Conservation (phyloP, 2,113 vertebrate species). For the Leptodactylus fuscus region DNA sequence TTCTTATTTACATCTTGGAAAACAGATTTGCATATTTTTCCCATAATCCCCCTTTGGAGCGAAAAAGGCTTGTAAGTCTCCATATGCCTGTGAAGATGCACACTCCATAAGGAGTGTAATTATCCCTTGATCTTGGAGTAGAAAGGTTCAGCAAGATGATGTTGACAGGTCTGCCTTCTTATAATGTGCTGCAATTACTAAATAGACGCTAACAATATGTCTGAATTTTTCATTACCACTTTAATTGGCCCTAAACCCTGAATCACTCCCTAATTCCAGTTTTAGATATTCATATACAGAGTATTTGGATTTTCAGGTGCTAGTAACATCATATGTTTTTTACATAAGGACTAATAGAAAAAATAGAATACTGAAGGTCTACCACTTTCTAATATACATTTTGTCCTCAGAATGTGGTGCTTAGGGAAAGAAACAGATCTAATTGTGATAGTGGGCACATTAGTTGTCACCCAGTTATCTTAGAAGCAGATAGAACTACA, state of each 20-base stretch:
- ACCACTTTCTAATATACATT: neutral
- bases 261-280: neutral
- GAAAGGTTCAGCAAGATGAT: neutral
- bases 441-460: too few relatives aligned
- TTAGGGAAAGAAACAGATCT: neutral
- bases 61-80: too few relatives aligned
- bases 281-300: neutral
- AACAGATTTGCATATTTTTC: too few relatives aligned
- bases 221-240: neutral
- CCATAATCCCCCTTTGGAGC: too few relatives aligned
- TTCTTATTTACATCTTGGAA: too few relatives aligned
- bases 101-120: too few relatives aligned
- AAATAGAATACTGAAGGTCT: neutral
- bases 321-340: too few relatives aligned
- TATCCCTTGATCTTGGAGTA: too few relatives aligned
- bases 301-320: too few relatives aligned
- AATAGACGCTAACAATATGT: neutral
- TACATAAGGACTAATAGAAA: neutral
- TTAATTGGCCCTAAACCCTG: neutral
- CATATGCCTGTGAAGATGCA: too few relatives aligned
- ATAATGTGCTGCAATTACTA: too few relatives aligned
- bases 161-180: neutral
- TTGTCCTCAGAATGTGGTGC: neutral
- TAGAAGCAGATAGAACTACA: neutral
- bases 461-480: too few relatives aligned